A percentile compares a stretch with the other conserved stretches of the same genome.
These are phyloP conservation scores for Neosilurus mollespiculum DNA, from an alignment of 2,797 vertebrate genomes.

Conservation along the genomic window DNA sequence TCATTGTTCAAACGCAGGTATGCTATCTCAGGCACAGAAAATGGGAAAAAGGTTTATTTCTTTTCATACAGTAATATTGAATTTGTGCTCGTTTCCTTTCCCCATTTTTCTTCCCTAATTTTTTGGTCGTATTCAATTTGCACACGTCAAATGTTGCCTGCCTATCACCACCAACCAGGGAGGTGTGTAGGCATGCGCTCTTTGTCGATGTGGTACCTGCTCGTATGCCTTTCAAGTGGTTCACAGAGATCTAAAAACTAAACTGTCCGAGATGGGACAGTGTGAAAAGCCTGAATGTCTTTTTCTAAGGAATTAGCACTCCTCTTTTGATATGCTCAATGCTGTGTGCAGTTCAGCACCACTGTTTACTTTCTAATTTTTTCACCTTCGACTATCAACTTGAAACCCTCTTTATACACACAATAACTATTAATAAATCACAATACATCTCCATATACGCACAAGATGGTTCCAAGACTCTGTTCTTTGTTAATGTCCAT, in stretches of 20 bases:
- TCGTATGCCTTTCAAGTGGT: background rate
- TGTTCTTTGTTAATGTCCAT: conserved; percentile 48
- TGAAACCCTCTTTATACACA: background rate
- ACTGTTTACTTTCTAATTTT: background rate
- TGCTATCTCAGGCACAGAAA: background rate
- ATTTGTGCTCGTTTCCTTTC: no score
- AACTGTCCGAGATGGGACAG: conserved; percentile 42
- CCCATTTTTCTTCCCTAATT: no score
- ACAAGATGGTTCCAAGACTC: background rate
- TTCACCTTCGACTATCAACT: background rate
- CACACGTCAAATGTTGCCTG: no score
- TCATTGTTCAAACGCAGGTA: background rate
- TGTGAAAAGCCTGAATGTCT: background rate
- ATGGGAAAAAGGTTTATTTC: background rate
- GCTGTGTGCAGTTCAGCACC: background rate
- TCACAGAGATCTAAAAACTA: conserved; percentile 16
- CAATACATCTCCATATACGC: background rate
- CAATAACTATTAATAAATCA: background rate
- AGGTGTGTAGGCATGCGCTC: no score
- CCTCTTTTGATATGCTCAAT: conserved; percentile 1
- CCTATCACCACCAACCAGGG: no score
- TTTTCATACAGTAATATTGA: background rate
- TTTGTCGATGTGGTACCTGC: no score
- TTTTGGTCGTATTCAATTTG: no score
- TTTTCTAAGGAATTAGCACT: background rate